phyloP scores from a whole-genome alignment of 1,140 invertebrate species.

The Heliconius melpomene region DNA sequence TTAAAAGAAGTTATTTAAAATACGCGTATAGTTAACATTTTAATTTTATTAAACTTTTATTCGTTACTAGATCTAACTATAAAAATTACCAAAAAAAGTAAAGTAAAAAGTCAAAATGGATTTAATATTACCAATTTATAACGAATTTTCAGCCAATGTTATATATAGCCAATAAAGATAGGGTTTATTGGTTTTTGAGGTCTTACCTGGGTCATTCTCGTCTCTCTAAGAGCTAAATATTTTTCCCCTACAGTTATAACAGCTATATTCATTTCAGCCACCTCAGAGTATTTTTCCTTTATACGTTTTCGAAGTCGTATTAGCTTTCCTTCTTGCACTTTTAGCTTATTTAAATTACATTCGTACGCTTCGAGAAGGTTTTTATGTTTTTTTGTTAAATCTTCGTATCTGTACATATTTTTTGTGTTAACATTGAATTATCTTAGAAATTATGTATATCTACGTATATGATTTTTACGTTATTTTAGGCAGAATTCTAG shows the following conservation, averaged over 20 bases:
- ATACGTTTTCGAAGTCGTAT: constrained; percentile 40
- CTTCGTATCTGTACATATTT: constrained; percentile 59
- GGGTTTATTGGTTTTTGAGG: no score
- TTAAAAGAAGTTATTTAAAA: constrained; percentile 4
- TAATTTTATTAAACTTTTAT: no score
- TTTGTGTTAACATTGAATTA: neutral
- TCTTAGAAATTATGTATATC: no score
- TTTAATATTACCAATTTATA: no score
- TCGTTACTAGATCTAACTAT: no score
- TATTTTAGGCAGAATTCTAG: neutral
- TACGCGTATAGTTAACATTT: neutral
- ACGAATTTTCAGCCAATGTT: no score
- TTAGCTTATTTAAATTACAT: constrained; percentile 38
- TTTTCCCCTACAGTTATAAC: constrained; percentile 61
- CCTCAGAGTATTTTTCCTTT: constrained; percentile 42
- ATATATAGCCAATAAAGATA: no score
- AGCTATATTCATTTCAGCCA: constrained; percentile 49
- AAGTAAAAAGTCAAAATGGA: no score
- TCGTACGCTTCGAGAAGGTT: constrained; percentile 54
- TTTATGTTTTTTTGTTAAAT: constrained; percentile 63
- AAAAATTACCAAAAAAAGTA: no score
- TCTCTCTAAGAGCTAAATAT: constrained; percentile 54
- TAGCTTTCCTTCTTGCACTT: constrained; percentile 28
- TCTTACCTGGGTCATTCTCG: constrained; percentile 51
- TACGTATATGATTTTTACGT: no score